phyloP scores from a whole-genome alignment of 37 sponge, comb jelly and placozoan genomes.

The Spongilla lacustris region DNA sequence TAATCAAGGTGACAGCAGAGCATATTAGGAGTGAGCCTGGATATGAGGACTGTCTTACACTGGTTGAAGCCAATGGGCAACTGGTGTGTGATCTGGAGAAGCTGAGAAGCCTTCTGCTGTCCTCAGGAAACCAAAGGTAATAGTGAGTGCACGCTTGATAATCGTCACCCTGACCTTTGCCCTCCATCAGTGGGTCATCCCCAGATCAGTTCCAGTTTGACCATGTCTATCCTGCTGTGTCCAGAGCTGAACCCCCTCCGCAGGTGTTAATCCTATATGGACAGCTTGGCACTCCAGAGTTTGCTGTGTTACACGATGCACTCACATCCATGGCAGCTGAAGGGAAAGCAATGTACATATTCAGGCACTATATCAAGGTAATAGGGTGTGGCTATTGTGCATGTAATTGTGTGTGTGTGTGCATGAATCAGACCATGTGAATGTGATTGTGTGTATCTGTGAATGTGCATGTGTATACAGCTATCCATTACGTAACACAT shows the following conservation, averaged over 20 bases:
- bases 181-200: not conserved
- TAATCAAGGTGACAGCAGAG: constrained; percentile 17
- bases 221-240: constrained; percentile 61
- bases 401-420: not conserved
- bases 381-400: not conserved
- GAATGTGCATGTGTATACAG: too few relatives aligned
- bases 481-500: too few relatives aligned
- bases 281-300: constrained; percentile 63
- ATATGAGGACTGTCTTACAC: constrained; percentile 17
- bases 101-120: not conserved
- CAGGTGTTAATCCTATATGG: constrained; percentile 78
- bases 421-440: not conserved
- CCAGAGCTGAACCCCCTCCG: not conserved
- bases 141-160: not conserved
- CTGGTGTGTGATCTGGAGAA: constrained; percentile 29
- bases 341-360: constrained; percentile 55
- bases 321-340: constrained; percentile 44
- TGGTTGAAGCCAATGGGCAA: constrained; percentile 12
- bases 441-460: too few relatives aligned
- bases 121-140: not conserved
- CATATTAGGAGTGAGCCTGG: not conserved
- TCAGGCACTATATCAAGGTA: constrained; percentile 71
- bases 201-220: constrained; percentile 67
- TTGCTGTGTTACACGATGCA: constrained; percentile 31
- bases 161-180: not conserved